phyloP scores from a whole-genome alignment of 2,797 vertebrate species.

The Sebastes vulpes region DNA sequence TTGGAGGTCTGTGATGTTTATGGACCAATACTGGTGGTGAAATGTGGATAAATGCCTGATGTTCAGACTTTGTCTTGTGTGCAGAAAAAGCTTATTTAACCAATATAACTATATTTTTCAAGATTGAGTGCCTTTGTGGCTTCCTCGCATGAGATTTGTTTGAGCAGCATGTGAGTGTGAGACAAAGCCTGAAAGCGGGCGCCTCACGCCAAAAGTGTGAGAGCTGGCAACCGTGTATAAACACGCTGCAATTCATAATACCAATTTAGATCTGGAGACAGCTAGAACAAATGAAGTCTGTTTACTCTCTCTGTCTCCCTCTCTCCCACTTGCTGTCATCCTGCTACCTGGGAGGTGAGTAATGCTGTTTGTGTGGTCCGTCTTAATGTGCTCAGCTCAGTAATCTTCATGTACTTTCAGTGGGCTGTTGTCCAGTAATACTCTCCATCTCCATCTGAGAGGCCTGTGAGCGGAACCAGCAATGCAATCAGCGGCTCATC shows the following conservation, averaged over 20 bases:
- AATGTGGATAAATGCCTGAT: neutral
- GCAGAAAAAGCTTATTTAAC: neutral
- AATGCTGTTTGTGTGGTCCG: slow-evolving; percentile 68
- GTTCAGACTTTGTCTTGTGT: neutral
- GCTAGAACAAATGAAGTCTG: slow-evolving; percentile 40
- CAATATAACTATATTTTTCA: neutral
- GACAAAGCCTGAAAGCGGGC: neutral
- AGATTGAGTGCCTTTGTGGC: neutral
- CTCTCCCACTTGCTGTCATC: slow-evolving; percentile 32
- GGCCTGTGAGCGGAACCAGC: slow-evolving; percentile 71
- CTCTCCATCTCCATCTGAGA: slow-evolving; percentile 70
- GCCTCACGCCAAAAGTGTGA: neutral
- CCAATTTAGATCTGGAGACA: slow-evolving; percentile 41
- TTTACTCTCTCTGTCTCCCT: slow-evolving; percentile 28
- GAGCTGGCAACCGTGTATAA: slow-evolving; percentile 7
- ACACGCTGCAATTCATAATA: slow-evolving; percentile 44
- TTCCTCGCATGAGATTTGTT: neutral
- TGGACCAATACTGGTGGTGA: neutral
- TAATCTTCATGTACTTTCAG: slow-evolving; percentile 81
- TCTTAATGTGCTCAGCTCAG: slow-evolving; percentile 68
- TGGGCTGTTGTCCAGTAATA: slow-evolving; percentile 73
- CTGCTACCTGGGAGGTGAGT: slow-evolving; percentile 63
- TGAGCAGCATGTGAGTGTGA: slow-evolving; percentile 3
- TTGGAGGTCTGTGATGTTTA: neutral
- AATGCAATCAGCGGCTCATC: slow-evolving; percentile 79